Evolutionary conservation across 64 coral and sea anemone species (phyloP), one percentile per base, ranked within the genome.

Genomic region (Montipora capricornis): DNA sequence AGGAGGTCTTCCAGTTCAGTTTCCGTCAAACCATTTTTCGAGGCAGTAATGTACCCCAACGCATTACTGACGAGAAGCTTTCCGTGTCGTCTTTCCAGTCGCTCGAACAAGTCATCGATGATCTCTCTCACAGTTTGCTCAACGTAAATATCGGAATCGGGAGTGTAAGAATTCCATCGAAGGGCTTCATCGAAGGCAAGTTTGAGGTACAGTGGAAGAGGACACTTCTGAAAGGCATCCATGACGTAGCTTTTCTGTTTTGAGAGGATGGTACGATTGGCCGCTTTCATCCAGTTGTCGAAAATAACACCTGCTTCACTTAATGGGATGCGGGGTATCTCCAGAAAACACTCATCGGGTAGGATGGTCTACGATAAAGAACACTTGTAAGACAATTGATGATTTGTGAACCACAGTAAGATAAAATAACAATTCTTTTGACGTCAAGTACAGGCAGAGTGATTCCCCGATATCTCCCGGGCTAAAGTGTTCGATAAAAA

Each of bases 21-120:
- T 66, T 95, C 95, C 0, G 98, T 99, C 9, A 99, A 90, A 22
- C 98, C 98, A 64, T 93, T 99, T 66, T 96, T 99, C 52, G 95
- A 92, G 57, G 92, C 98, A 3, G 98, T 96, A 10, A 99, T 82
- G 75, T 99, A 99, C 12, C 88, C 98, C n/a, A 99, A 52, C 17
- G 92, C 89, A 73, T 87, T 92, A 20, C 95, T 87, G 46, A 99
- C 98, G 10, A 99, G 86, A 48, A 95, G n/a, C 75, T 99, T 96
- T 1, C 98, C 98, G 17, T 99, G 98, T 58, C 88, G 76, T 45
- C 87, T 73, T 78, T 99, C 98, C 22, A 96, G 52, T 24, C 98
- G 94, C 76, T 94, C 86, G 81, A 99, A 99, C 89, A 99, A 68
- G 60, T 82, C 92, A 68, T 90, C 84, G 68, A 99, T 99, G 52